Base-by-base conservation (phyloP, 1,140 invertebrate genomes). In the Euwallacea fornicatus region DNA sequence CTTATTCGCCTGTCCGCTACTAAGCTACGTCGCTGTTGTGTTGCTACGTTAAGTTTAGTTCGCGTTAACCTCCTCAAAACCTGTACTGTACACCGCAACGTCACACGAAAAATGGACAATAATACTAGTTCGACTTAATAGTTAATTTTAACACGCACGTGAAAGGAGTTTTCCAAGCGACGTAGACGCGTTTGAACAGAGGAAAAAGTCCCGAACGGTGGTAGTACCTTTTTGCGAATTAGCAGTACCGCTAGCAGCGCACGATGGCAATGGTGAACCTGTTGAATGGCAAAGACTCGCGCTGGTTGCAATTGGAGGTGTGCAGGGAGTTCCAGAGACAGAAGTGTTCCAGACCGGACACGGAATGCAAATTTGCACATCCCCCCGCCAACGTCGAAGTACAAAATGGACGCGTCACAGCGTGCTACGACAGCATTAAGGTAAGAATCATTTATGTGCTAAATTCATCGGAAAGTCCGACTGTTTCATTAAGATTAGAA, bases 391-490 rank as follows among this genome's bases (percentile, higher is more conserved):
- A 98, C 85, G 97, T 99, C 77, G 98, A 99, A 87, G 96, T 99
- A 77, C 97, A 99, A 87, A 99, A 99, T 86, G 98, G 98, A 83
- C 89, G 97, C 80, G 98, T 99, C 78, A 99, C 97, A 74, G 98
- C 98, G 76, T 99, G 98, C 88, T 99, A 99, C 89, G 98, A 99
- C 88, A 98, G 96, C 84, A 99, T 99, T 84, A 99, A 99, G 96
- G 98, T 99, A 88, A 88, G 90, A 83, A 7, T 15, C 9, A 0
- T 50, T 50, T 6, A 11, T 50, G 46, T 11, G 6, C 13, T 50
- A 33, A 33, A 33, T 33, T 33, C 21, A 33, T 33, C 4, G 21
- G 21, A 33, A 33, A 33, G 21, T 33, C 21, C 1, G 21, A 33
- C 21, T 4, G 21, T 33, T 33, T 4, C 21, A 33, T 1, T 2